Evolutionary conservation across 2,888 invertebrate species (phyloP), one percentile per base, ranked within the genome.

Genomic region (Scaptomyza polygonia): DNA sequence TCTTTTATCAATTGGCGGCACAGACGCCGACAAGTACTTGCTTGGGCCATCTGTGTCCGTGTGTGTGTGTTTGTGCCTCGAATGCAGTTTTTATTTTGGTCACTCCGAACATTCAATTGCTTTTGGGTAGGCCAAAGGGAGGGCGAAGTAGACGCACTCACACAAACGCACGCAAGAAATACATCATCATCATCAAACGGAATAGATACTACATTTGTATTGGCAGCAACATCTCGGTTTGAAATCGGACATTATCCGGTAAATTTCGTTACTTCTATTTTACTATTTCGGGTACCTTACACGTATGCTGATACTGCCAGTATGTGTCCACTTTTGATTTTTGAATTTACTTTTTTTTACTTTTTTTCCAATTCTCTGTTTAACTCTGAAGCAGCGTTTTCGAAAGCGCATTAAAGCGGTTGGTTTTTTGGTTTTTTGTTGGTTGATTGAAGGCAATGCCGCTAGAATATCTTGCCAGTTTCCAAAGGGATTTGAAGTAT

Each of bases 1-100:
- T 88, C 88, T 79, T 86, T 87, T 86, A 88, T 89, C 87, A 86
- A 88, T 89, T 75, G 72, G 75, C 72, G 72, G 66, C 67, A 65
- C 72, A 54, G 40, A 39, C 65, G 57, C 39, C 40, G 53, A 16
- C 57, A 62, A 47, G 43, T 40, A 48, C 59, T 61, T 27, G 16
- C 58, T 70, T 51, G 62, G 61, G 74, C 68, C 56, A 70, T 54
- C 45, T 67, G 51, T 67, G 49, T 51, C 44, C 58, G 49, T 67
- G 49, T 54, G 49, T 67, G 51, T 67, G 36, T 36, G 36, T 36
- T 0, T 14, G 14, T 16, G 39, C 44, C 27, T 25, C 51, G 44
- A 40, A 40, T 66, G 65, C 62, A 79, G 67, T 80, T 63, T 48
- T 79, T 78, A 79, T 79, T 84, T 79, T 59, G 66, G 85, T 86